Base-by-base conservation (phyloP, 2,797 vertebrate species). In the Alosa sapidissima region DNA sequence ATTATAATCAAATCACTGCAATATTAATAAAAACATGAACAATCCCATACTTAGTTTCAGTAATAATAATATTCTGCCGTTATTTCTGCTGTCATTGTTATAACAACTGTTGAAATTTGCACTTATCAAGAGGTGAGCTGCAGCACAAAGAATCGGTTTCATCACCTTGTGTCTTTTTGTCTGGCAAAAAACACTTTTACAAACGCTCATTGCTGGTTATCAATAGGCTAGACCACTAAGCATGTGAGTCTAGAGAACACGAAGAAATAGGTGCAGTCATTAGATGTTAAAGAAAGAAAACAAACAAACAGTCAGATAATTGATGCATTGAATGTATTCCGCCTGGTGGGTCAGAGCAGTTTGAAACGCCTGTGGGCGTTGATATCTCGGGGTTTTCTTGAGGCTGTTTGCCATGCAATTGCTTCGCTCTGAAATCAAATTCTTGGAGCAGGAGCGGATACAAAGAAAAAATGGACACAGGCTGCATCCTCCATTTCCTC, bases 321-420 rank as follows among this genome's bases (percentile, higher is more conserved):
- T 89, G 87, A 93, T 92, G 90, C 87, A 89, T 83, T 84, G 85
- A 84, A 90, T 65, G 87, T 84, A 87, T 90, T 89, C 91, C 91
- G 93, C 92, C 90, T 90, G 92, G 92, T 93, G 89, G 93, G 95
- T 96, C 95, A 95, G 95, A 96, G 94, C 92, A 92, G 89, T 93
- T 94, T 94, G 90, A 92, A 91, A 92, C 91, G 93, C 94, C 92
- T 93, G 95, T 95, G 95, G 94, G 93, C 91, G 95, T 93, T 91
- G 92, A 90, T 87, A 91, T 92, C 90, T 92, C 88, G 92, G 95
- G 96, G 92, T 95, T 93, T 94, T 93, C 93, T 94, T 93, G 93
- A 94, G 93, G 92, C 93, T 94, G 93, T 94, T 95, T 95, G 92
- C 92, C 91, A 95, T 95, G 93, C 94, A 95, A 94, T 94, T 94